Percentiles rank a stretch among this genome's conserved stretches.
These are phyloP conservation scores for Eutolmus rufibarbis DNA, from an alignment of 2,888 invertebrate species.

Conservation along the genomic window DNA sequence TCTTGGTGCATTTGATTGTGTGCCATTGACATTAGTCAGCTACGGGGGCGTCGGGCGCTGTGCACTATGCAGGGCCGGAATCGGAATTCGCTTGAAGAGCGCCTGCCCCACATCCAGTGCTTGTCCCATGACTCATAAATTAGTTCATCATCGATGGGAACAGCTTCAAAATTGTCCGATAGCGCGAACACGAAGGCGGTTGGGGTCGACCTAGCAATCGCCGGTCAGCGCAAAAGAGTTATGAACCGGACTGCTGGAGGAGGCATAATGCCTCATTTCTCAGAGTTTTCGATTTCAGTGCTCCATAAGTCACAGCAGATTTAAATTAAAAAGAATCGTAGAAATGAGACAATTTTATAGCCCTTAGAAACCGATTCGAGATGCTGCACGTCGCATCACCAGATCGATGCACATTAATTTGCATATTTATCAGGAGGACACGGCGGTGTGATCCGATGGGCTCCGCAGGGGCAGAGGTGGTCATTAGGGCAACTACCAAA, in stretches of 20 bases:
- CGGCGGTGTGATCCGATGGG: neutral
- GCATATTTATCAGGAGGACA: slow-evolving; percentile 21
- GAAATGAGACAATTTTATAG: slow-evolving; percentile 13
- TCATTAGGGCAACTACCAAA: neutral
- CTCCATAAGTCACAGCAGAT: neutral
- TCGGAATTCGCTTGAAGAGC: neutral
- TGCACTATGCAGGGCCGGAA: neutral
- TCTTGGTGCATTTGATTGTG: slow-evolving; percentile 23
- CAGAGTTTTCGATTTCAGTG: neutral
- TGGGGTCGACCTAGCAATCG: neutral
- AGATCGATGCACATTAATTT: slow-evolving; percentile 28
- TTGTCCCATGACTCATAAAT: slow-evolving; percentile 11
- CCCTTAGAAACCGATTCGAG: neutral
- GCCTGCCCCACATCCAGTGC: slow-evolving; percentile 4
- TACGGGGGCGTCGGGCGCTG: neutral
- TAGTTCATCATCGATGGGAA: neutral
- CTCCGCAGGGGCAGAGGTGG: neutral
- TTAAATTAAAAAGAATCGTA: slow-evolving; percentile 23
- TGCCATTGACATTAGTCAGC: slow-evolving; percentile 35
- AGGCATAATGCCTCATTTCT: neutral
- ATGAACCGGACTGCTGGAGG: neutral
- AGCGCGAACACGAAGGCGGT: neutral
- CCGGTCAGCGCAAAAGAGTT: neutral
- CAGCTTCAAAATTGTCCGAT: neutral
- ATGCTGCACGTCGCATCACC: neutral